Base-by-base conservation (phyloP, 2,113 vertebrate species). In the Vireo altiloquus region DNA sequence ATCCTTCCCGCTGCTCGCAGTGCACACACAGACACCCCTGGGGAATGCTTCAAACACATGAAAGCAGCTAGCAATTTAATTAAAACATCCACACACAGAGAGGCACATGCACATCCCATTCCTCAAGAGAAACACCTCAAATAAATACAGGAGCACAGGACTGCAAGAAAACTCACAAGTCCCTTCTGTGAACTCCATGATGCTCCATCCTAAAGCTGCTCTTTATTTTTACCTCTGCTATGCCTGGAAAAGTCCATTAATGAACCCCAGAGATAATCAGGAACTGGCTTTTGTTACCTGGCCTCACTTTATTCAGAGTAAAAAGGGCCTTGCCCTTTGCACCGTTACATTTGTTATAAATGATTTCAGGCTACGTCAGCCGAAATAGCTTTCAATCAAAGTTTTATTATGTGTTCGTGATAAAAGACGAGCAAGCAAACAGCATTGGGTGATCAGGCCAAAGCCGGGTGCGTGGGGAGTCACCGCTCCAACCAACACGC, bases 11-110 rank as follows among this genome's bases (percentile, higher is more conserved):
- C 42, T 25, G 60, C 47, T 64, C 0, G 0, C 52, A 37, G 71
- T 0, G 11, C 59, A 21, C 53, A 33, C 88, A 79, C 49, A 5
- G 7, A 11, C 39, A 35, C 13, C 89, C 14, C 39, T 0, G 4
- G 89, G 95, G 64, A 86, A 63, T 7, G 44, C 77, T 92, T 70
- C 69, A 15, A 56, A 79, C 44, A 89, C n/a, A 22, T 2, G 10
- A 77, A 82, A 91, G 53, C 69, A 89, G 72, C 37, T 3, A 84
- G 86, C 53, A 81, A 87, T 78, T 95, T 89, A 92, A 96, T 94
- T 91, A 94, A 84, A 89, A 71, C 49, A 75, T 64, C 76, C 76
- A 61, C 86, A 80, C 40, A 46, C 37, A 57, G 10, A 84, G 27
- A 70, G 56, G 33, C 65, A 94, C 1, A 3, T 4, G 27, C 30